Conservation (phyloP, 1,140 invertebrate species). For the Daktulosphaira vitifoliae region DNA sequence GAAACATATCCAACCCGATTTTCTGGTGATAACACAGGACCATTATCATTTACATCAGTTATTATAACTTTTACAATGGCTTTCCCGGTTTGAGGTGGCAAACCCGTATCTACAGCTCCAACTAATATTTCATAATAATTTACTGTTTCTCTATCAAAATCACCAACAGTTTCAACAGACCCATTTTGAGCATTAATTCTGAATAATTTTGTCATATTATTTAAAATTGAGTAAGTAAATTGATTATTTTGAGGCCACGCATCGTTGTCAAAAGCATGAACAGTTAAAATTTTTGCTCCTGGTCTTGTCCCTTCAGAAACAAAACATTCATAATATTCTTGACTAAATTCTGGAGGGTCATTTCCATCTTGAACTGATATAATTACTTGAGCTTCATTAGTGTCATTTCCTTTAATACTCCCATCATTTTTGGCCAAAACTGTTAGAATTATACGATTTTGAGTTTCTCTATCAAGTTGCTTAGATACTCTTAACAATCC, state of each 20-base stretch:
- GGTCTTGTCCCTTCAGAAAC: conserved; percentile 66
- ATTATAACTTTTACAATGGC: conserved; percentile 67
- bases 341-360: conserved; percentile 84
- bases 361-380: conserved; percentile 91
- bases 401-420: conserved; percentile 86
- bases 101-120: conserved; percentile 80
- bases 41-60: conserved; percentile 88
- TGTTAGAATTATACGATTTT: conserved; percentile 78
- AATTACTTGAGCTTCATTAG: conserved; percentile 86
- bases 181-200: conserved; percentile 81
- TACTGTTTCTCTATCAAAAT: conserved; percentile 73
- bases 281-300: conserved; percentile 65
- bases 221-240: conserved; percentile 82
- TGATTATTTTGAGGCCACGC: conserved; percentile 83
- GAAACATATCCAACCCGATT: conserved; percentile 64
- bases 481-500: conserved; percentile 75
- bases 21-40: conserved; percentile 67
- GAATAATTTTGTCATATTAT: conserved; percentile 71
- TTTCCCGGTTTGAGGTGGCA: conserved; percentile 79
- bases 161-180: conserved; percentile 63
- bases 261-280: conserved; percentile 84
- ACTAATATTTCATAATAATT: conserved; percentile 70
- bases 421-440: conserved; percentile 92
- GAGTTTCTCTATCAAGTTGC: conserved; percentile 79
- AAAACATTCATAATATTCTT: conserved; percentile 61